Conservation (phyloP, 2,888 invertebrate genomes). For the Nemapogon koenigi region DNA sequence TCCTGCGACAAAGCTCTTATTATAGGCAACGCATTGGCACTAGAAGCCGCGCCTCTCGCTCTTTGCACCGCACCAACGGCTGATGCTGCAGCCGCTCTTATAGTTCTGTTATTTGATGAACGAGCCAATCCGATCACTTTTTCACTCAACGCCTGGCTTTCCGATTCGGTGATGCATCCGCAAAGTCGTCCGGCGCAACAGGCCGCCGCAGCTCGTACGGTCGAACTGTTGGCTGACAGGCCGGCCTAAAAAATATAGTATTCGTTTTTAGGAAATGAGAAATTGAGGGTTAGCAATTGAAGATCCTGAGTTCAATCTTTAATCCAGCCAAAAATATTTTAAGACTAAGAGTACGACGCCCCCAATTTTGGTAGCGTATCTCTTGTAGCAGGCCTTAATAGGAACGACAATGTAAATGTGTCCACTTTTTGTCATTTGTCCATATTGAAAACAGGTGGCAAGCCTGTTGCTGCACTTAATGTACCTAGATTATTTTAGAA, state of each 20-base stretch:
- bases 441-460: too few relatives aligned
- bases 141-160: conserved; percentile 42
- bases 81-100: conserved; percentile 58
- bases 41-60: conserved; percentile 94
- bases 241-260: conserved; percentile 58
- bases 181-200: conserved; percentile 91
- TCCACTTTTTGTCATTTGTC: too few relatives aligned
- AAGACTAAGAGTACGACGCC: too few relatives aligned
- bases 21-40: conserved; percentile 95
- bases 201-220: conserved; percentile 91
- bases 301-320: too few relatives aligned
- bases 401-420: too few relatives aligned
- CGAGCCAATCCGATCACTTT: conserved; percentile 37
- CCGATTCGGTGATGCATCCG: conserved; percentile 36
- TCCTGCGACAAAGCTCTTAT: conserved; percentile 94
- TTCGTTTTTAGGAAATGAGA: too few relatives aligned
- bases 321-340: too few relatives aligned
- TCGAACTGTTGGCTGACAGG: conserved; percentile 75
- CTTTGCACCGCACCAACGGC: conserved; percentile 96
- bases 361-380: too few relatives aligned
- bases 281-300: too few relatives aligned
- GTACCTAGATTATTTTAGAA: too few relatives aligned
- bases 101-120: conserved; percentile 24
- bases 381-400: too few relatives aligned
- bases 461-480: too few relatives aligned